Conservation (phyloP, 1,140 invertebrate species). For the Nebria ingens region DNA sequence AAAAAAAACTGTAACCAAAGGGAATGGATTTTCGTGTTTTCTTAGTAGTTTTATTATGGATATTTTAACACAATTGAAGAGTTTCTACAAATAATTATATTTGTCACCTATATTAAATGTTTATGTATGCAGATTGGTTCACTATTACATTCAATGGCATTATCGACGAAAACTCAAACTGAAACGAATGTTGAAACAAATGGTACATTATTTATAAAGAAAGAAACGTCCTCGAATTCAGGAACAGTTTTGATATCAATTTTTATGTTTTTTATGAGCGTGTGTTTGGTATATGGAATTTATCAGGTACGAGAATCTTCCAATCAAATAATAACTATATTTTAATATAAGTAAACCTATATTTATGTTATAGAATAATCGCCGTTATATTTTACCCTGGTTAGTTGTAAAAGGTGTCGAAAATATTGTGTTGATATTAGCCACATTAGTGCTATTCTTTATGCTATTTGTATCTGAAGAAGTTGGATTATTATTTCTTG, state of each 20-base stretch:
- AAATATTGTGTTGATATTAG: not conserved
- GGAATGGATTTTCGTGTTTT: too few species aligned
- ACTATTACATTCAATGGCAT: not conserved
- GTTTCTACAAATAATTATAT: too few species aligned
- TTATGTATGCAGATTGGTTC: constrained; percentile 1
- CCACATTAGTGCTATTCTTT: not conserved
- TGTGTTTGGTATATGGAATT: not conserved
- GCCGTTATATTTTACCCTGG: not conserved
- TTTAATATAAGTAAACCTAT: not conserved
- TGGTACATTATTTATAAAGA: not conserved
- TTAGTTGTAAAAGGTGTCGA: not conserved
- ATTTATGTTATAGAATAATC: not conserved
- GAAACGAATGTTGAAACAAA: not conserved
- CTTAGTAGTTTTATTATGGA: too few species aligned
- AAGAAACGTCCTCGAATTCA: not conserved
- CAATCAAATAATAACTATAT: not conserved
- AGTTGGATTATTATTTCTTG: not conserved
- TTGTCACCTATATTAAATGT: too few species aligned
- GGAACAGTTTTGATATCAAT: not conserved
- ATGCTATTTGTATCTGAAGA: not conserved
- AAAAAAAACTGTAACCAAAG: too few species aligned
- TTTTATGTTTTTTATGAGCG: not conserved
- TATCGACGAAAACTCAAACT: not conserved
- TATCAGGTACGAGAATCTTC: not conserved
- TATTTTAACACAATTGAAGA: too few species aligned